These are phyloP conservation scores for Polypedilum pembai DNA, from an alignment of 1,140 invertebrate species.

Conservation along the genomic window DNA sequence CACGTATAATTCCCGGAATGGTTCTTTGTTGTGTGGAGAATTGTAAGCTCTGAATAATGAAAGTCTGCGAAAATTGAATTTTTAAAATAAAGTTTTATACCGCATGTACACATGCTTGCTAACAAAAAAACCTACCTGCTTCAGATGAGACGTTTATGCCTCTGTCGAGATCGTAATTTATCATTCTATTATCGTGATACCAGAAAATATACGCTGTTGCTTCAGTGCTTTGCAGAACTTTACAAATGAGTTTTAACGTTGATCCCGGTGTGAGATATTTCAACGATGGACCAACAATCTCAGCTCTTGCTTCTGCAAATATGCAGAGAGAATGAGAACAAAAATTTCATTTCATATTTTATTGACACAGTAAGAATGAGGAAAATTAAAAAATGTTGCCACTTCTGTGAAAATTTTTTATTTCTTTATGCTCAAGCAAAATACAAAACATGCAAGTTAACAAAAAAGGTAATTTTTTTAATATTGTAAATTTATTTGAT, in stretches of 20 bases:
- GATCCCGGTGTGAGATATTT: constrained; percentile 81
- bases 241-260: constrained; percentile 68
- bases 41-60: constrained; percentile 55
- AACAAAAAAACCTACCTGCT: constrained; percentile 39
- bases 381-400: not conserved
- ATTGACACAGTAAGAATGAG: not conserved
- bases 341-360: constrained; percentile 22
- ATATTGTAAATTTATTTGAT: no score
- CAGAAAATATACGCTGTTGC: constrained; percentile 78
- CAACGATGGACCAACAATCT: constrained; percentile 73
- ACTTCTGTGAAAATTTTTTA: no score
- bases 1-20: constrained; percentile 86
- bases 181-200: constrained; percentile 85
- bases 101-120: not conserved
- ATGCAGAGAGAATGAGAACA: constrained; percentile 29
- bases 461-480: no score
- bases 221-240: constrained; percentile 72
- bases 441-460: no score
- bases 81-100: constrained; percentile 25
- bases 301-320: constrained; percentile 71
- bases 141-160: constrained; percentile 74
- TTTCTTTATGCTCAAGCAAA: no score
- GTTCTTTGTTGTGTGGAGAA: constrained; percentile 55
- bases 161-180: constrained; percentile 77
- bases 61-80: constrained; percentile 44